phyloP scores from a whole-genome alignment of 1,140 invertebrate genomes.

The Trichonephila clavipes region DNA sequence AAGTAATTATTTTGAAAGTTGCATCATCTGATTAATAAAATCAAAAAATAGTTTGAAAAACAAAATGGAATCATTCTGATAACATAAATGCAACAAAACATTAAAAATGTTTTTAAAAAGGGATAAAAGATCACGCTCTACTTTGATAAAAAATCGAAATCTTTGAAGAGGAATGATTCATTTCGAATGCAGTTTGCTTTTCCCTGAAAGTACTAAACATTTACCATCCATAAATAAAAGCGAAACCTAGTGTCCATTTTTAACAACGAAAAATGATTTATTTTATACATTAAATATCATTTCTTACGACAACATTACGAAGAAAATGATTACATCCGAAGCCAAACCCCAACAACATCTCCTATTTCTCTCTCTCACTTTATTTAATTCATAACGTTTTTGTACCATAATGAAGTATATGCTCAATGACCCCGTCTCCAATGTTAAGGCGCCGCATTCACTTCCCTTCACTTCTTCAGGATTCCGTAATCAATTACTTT shows the following conservation, averaged over 20 bases:
- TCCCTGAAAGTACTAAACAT: no score
- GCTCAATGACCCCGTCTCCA: background rate
- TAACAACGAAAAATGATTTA: background rate
- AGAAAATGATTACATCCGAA: background rate
- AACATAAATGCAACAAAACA: no score
- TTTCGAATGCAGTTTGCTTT: no score
- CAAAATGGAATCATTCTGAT: no score
- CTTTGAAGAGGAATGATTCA: no score
- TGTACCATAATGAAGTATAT: slow-evolving; percentile 8
- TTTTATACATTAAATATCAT: background rate
- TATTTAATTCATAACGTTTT: background rate
- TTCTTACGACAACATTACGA: background rate
- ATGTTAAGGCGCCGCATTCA: slow-evolving; percentile 15
- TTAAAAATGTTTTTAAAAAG: no score
- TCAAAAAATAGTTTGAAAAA: no score
- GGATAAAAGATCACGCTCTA: no score
- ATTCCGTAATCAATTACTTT: slow-evolving; percentile 59
- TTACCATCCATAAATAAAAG: background rate
- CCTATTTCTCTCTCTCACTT: background rate
- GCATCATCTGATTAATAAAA: no score
- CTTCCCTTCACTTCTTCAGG: slow-evolving; percentile 10
- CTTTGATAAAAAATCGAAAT: no score
- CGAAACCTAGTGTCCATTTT: background rate
- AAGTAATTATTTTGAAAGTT: no score
- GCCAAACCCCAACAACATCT: background rate